A percentile compares a stretch with the other conserved stretches of the same genome.
Evolutionary conservation across 2,113 vertebrate genomes (phyloP).

Genomic region (Myiozetetes cayanensis): DNA sequence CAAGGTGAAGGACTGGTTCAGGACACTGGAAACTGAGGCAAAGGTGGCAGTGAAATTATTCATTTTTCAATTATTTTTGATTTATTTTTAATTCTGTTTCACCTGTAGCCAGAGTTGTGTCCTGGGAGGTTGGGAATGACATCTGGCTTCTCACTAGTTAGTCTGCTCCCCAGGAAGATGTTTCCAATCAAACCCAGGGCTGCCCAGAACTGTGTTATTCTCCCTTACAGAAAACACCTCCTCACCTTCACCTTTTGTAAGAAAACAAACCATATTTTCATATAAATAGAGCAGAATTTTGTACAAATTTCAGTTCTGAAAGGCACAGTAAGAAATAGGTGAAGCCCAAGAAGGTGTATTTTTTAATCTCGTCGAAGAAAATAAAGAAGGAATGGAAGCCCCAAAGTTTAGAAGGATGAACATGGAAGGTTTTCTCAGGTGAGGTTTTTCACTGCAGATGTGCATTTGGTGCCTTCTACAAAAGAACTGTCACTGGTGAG

Average conservation of each 20-base stretch:
- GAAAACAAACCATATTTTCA: neutral
- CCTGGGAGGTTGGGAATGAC: neutral
- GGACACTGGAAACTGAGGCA: neutral
- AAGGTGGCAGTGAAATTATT: neutral
- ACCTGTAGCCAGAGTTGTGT: neutral
- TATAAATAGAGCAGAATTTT: neutral
- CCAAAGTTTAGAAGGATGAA: neutral
- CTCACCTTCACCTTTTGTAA: neutral
- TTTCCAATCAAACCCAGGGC: neutral
- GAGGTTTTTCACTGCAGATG: neutral
- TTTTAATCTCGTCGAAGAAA: neutral
- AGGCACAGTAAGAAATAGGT: neutral
- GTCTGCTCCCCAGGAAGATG: neutral
- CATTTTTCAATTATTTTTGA: too few relatives aligned
- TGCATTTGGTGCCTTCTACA: neutral
- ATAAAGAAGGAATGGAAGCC: neutral
- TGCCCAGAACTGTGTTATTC: neutral
- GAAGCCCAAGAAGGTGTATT: neutral
- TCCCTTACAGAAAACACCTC: neutral
- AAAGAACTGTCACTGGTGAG: neutral
- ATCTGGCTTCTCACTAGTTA: neutral
- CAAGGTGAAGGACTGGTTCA: neutral
- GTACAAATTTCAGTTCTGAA: neutral
- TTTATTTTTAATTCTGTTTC: neutral
- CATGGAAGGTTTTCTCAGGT: neutral